A percentile compares a stretch with the other conserved stretches of the same genome.
Conservation (phyloP, 35 echinoderm and acorn worm genomes). For the Ophioderma brevispina region DNA sequence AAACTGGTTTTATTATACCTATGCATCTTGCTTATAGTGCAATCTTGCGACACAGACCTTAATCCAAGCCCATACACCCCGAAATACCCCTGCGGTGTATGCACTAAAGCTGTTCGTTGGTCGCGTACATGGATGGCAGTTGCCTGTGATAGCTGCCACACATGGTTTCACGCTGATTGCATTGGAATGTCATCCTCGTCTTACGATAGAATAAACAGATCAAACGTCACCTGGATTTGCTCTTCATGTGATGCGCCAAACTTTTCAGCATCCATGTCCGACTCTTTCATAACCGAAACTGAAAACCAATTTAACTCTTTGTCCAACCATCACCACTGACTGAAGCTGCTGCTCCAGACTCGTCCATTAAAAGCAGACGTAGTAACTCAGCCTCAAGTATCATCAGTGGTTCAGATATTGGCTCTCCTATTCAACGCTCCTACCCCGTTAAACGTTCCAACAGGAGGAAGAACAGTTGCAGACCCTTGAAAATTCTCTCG, state of each 20-base stretch:
- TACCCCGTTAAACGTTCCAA: slow-evolving; percentile 11
- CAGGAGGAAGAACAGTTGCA: slow-evolving; percentile 19
- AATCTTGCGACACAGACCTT: background rate
- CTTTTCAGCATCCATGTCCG: background rate
- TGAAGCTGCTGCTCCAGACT: background rate
- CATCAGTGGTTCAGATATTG: no score
- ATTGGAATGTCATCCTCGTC: slow-evolving; percentile 38
- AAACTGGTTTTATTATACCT: background rate
- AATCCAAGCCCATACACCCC: background rate
- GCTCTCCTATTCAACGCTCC: no score
- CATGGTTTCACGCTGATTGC: slow-evolving; percentile 23
- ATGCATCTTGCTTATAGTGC: background rate
- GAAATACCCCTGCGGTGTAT: background rate
- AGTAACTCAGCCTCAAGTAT: no score
- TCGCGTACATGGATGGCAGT: slow-evolving; percentile 1
- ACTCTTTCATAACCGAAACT: background rate
- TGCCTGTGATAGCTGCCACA: slow-evolving; percentile 13
- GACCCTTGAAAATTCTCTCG: slow-evolving; percentile 25
- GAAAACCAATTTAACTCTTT: background rate
- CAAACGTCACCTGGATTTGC: no score
- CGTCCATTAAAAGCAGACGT: no score
- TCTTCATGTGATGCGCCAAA: background rate
- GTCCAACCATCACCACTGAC: background rate
- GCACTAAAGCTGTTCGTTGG: background rate
- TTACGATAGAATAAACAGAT: no score